These are phyloP conservation scores for Oikopleura vanhoeffeni DNA, from an alignment of 23 tunicate genomes.

Conservation along the genomic window DNA sequence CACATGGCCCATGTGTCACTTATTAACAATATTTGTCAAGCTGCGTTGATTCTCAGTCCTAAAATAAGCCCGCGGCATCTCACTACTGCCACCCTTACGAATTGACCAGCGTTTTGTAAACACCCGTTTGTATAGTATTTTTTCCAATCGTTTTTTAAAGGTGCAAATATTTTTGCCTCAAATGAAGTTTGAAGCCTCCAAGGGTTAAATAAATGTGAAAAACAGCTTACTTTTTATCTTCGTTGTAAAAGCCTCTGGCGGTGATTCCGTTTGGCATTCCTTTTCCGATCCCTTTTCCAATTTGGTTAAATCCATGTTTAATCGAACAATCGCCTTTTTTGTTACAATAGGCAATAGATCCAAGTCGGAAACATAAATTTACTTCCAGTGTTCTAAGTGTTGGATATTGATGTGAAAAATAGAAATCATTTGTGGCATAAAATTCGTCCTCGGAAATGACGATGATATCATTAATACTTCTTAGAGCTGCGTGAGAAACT, in stretches of 20 bases:
- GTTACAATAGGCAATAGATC: background rate
- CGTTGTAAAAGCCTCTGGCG: background rate
- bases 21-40: too few relatives aligned
- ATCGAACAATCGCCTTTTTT: background rate
- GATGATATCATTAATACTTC: background rate
- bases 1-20: too few relatives aligned
- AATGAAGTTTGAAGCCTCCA: too few relatives aligned
- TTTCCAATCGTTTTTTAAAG: too few relatives aligned
- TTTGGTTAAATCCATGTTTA: background rate
- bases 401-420: background rate
- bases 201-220: too few relatives aligned
- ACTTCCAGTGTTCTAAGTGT: background rate
- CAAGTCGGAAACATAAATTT: background rate
- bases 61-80: too few relatives aligned
- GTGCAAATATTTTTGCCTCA: too few relatives aligned
- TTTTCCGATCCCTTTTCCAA: too few relatives aligned
- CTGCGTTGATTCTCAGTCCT: too few relatives aligned
- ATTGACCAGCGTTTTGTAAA: too few relatives aligned
- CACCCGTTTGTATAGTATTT: too few relatives aligned
- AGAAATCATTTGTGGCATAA: background rate
- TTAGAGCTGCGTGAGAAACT: background rate
- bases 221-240: background rate
- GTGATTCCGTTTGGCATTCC: conserved; percentile 6
- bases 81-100: too few relatives aligned
- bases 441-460: background rate